Evolutionary conservation across 2,113 vertebrate species (phyloP).

Genomic region (Vombatus ursinus): DNA sequence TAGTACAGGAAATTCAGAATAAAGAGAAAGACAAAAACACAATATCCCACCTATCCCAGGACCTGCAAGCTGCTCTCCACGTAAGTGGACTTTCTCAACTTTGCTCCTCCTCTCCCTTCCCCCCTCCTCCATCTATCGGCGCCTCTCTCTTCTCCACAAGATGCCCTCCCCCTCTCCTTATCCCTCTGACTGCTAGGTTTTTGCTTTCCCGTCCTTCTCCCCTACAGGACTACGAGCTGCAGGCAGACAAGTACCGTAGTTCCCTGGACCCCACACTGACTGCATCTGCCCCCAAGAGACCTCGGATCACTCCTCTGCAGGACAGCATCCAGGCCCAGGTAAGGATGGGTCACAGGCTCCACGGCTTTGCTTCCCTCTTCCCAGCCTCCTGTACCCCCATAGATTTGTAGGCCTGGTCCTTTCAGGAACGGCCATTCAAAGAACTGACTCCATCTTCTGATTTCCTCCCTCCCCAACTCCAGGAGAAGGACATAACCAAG

Average conservation of each 20-base stretch:
- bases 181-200: neutral
- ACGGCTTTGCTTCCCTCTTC: accelerated
- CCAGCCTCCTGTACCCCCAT: neutral
- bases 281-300: constrained; percentile 78
- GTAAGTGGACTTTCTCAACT: constrained; percentile 78
- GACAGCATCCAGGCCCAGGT: constrained; percentile 92
- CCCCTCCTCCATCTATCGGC: neutral
- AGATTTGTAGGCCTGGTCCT: neutral
- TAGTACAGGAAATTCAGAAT: constrained; percentile 89
- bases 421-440: neutral
- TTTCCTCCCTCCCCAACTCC: constrained; percentile 25
- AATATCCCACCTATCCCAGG: constrained; percentile 86
- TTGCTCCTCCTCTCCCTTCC: neutral
- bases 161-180: neutral
- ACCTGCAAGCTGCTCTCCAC: constrained; percentile 88
- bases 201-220: neutral
- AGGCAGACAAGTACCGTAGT: constrained; percentile 89
- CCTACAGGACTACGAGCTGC: constrained; percentile 91
- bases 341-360: neutral
- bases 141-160: neutral
- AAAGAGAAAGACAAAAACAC: constrained; percentile 88
- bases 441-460: neutral
- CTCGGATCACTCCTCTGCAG: constrained; percentile 82
- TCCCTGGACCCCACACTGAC: constrained; percentile 85
- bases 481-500: constrained; percentile 90